Evolutionary conservation across 2,113 vertebrate genomes (phyloP).

Genomic region (Tachysurus fulvidraco): DNA sequence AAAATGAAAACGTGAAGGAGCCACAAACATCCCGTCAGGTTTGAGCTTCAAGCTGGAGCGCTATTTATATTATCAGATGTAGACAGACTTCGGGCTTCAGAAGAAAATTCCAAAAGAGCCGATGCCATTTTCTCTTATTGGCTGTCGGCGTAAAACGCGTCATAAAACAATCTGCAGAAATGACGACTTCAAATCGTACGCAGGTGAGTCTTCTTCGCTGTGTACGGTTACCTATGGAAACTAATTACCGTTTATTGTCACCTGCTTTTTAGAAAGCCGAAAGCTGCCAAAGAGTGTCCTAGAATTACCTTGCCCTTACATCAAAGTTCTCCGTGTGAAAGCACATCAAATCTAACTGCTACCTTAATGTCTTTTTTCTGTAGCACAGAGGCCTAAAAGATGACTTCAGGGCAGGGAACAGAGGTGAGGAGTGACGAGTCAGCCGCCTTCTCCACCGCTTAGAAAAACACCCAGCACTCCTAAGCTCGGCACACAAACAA

Average conservation of each 20-base stretch:
- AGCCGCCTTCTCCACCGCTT: conserved; percentile 43
- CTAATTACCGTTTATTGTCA: conserved; percentile 58
- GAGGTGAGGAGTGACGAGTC: conserved; percentile 56
- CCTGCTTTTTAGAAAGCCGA: background rate
- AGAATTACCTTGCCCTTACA: conserved; percentile 49
- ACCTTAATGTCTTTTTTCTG: conserved; percentile 34
- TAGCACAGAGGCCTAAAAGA: conserved; percentile 11
- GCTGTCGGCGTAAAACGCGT: conserved; percentile 22
- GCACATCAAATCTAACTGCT: conserved; percentile 41
- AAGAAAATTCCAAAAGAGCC: conserved; percentile 41
- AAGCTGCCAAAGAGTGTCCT: conserved; percentile 39
- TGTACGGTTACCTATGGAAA: conserved; percentile 47
- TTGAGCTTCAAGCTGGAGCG: conserved; percentile 37
- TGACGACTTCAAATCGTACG: conserved; percentile 28
- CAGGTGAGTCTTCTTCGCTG: conserved; percentile 20
- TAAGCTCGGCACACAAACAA: conserved; percentile 52
- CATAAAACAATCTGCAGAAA: conserved; percentile 33
- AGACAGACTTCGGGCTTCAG: conserved; percentile 34
- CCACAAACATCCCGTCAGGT: background rate
- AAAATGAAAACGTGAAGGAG: background rate
- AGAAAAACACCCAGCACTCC: conserved; percentile 42
- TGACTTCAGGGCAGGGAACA: conserved; percentile 46
- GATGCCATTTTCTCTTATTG: conserved; percentile 31
- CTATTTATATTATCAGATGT: conserved; percentile 45
- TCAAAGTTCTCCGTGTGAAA: conserved; percentile 52